Evolutionary conservation across 2,888 invertebrate genomes (phyloP).

Genomic region (Polyommatus iphigenia): DNA sequence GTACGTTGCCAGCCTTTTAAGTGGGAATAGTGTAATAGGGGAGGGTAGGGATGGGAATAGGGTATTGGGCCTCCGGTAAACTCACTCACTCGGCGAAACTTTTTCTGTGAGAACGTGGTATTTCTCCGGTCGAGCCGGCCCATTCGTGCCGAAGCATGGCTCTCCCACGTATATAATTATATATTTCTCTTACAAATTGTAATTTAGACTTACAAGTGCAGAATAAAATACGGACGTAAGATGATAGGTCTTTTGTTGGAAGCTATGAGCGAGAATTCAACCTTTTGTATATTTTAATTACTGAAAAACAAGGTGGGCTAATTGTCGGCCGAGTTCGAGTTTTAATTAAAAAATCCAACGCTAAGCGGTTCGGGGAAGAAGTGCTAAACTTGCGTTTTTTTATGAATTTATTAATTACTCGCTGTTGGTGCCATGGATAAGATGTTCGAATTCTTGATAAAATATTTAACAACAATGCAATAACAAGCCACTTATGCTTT

Average conservation of each 20-base stretch:
- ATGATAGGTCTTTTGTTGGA: neutral
- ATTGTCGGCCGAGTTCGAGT: conserved; percentile 8
- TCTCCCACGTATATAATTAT: too few species aligned
- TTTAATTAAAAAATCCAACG: conserved; percentile 27
- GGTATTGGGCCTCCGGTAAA: too few species aligned
- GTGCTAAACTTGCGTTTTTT: neutral
- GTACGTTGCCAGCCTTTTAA: too few species aligned
- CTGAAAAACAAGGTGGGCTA: conserved; percentile 20
- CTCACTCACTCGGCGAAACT: too few species aligned
- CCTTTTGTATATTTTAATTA: conserved; percentile 24
- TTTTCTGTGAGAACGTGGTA: too few species aligned
- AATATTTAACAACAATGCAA: neutral
- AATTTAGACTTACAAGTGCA: neutral
- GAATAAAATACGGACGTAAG: neutral
- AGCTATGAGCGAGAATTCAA: neutral
- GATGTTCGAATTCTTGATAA: neutral
- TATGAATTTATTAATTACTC: conserved; percentile 8
- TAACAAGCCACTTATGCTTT: too few species aligned
- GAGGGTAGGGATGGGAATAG: too few species aligned
- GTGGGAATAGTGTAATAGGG: too few species aligned
- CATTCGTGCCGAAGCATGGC: too few species aligned
- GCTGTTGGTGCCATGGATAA: neutral
- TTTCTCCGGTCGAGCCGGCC: too few species aligned
- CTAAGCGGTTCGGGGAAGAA: conserved; percentile 3
- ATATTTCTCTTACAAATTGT: neutral